Base-by-base conservation (phyloP, 2,888 invertebrate species). In the Orthonychiurus folsomi region DNA sequence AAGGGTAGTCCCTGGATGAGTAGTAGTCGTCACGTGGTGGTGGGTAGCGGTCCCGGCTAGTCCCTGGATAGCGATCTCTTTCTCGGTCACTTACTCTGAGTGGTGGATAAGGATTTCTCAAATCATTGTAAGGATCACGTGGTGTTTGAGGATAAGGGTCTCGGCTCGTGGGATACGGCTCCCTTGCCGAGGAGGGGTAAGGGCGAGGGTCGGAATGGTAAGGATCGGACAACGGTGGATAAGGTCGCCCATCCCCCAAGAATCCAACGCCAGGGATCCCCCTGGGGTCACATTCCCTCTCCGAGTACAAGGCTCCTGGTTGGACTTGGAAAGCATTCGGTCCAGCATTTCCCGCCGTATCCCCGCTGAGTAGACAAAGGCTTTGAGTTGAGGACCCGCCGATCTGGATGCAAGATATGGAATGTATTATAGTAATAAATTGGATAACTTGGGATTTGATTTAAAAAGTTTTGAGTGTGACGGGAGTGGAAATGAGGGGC, bases 291-390 rank as follows among this genome's bases (percentile, higher is more conserved):
- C 77, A 77, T 50, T 74, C 73, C 52, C 74, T 65, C 68, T 77
- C 77, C 37, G 75, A 75, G 66, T 76, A 77, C 21, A 75, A 67
- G 12, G 77, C 76, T 48, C 77, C 77, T 12, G 73, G 73, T 59
- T 73, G 74, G 24, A 74, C 73, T 72, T 75, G 75, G 68, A 76
- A 76, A 5, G 75, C 74, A 58, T 73, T 75, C 27, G 74, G 73
- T 5, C 75, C 76, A 1, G 76, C 74, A 61, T 74, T 75, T 12
- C 74, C 71, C 1, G 75, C 75, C 26, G 76, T 76, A 63, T 77
- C 76, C 12, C 76, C 77, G 67, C 77, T 77, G 63, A 78, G 69
- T 47, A 77, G 73, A 63, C 78, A 78, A 28, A 76, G 72, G 63
- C 75, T 75, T 3, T 23, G 20, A 20, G 20, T 20, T 9, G 52